Conservation (phyloP, 1,140 invertebrate species). For the Bombus terrestris region DNA sequence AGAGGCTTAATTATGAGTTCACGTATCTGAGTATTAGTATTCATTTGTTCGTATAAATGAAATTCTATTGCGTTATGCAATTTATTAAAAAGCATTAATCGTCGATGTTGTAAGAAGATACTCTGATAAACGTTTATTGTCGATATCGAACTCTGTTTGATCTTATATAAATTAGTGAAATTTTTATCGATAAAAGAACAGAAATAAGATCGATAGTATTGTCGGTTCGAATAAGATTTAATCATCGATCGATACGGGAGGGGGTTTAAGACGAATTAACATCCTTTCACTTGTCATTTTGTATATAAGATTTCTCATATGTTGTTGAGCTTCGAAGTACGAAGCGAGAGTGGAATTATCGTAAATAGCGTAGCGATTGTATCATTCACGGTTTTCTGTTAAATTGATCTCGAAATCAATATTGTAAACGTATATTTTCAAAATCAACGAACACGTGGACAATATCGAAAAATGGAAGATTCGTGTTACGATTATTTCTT, state of each 20-base stretch:
- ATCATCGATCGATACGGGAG: neutral
- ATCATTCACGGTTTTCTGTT: neutral
- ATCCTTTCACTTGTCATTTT: neutral
- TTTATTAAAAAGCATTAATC: neutral
- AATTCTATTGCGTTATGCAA: neutral
- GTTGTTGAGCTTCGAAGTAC: neutral
- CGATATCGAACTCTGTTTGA: neutral
- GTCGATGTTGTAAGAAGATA: too few species aligned
- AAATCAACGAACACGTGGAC: neutral
- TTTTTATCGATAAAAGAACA: neutral
- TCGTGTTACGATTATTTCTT: neutral
- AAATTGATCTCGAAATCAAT: too few species aligned
- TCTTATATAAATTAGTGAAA: neutral
- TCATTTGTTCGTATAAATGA: neutral
- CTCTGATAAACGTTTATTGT: too few species aligned
- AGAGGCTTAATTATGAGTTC: too few species aligned
- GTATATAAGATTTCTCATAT: too few species aligned
- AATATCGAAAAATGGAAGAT: neutral
- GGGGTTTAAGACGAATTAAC: neutral
- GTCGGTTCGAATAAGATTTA: neutral
- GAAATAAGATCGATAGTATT: neutral
- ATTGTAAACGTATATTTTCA: neutral
- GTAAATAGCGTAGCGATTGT: too few species aligned
- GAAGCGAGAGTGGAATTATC: neutral
- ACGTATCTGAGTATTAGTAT: too few species aligned